phyloP scores from a whole-genome alignment of 2,888 invertebrate genomes.

The Oscheius myriophilus region DNA sequence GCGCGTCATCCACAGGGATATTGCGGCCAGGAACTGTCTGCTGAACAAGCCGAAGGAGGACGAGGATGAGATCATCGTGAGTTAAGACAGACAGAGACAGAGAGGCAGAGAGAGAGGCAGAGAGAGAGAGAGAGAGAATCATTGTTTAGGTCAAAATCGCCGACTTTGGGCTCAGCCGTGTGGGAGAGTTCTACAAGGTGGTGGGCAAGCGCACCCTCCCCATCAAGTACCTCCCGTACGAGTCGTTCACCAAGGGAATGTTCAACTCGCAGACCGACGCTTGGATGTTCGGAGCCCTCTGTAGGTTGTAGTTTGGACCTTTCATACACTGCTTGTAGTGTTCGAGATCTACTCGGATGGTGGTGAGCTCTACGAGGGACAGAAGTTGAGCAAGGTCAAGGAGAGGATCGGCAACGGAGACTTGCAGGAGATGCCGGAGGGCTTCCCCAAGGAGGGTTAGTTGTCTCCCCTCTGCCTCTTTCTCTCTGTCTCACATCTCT shows the following conservation, averaged over 20 bases:
- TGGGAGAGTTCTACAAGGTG: conserved; percentile 4
- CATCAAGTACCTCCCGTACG: too few relatives aligned
- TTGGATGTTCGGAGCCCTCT: not conserved
- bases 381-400: not conserved
- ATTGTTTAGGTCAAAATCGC: conserved; percentile 1
- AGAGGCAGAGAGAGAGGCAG: too few relatives aligned
- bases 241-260: too few relatives aligned
- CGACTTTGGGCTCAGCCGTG: conserved; percentile 7
- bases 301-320: too few relatives aligned
- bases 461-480: too few relatives aligned
- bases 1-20: conserved; percentile 7
- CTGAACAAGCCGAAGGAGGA: too few relatives aligned
- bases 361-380: not conserved
- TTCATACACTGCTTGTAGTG: not conserved
- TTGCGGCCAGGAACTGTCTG: not conserved
- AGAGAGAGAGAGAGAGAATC: too few relatives aligned
- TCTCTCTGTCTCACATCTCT: too few relatives aligned
- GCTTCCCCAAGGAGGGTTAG: too few relatives aligned
- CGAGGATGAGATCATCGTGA: too few relatives aligned
- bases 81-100: too few relatives aligned
- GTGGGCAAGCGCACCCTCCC: not conserved
- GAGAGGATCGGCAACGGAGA: not conserved
- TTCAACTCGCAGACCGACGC: too few relatives aligned
- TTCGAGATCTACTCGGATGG: not conserved
- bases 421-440: conserved; percentile 4